phyloP scores from a whole-genome alignment of 2,888 invertebrate species.

The Carcina quercana region DNA sequence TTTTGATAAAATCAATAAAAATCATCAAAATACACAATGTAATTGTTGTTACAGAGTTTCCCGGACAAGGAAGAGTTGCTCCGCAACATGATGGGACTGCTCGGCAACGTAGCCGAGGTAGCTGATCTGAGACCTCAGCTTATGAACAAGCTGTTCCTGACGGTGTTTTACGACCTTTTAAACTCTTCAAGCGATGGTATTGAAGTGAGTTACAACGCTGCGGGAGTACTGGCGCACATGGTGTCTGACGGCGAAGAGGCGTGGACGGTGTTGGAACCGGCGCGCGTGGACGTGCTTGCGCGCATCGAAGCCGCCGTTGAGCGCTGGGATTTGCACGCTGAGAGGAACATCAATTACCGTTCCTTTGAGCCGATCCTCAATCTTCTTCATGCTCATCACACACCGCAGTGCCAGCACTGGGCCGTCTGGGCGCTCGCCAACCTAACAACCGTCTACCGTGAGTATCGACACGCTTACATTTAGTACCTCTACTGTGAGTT shows the following conservation, averaged over 20 bases:
- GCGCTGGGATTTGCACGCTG: conserved; percentile 90
- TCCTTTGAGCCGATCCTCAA: conserved; percentile 93
- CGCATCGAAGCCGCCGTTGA: conserved; percentile 88
- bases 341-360: conserved; percentile 96
- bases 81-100: conserved; percentile 97
- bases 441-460: conserved; percentile 93
- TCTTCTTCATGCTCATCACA: conserved; percentile 86
- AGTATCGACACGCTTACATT: too few species aligned
- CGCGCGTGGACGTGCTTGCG: conserved; percentile 80
- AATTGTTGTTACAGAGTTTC: conserved; percentile 78
- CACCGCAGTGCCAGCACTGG: conserved; percentile 96
- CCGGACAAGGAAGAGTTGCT: conserved; percentile 92
- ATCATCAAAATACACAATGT: too few species aligned
- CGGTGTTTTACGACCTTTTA: conserved; percentile 89
- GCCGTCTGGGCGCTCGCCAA: conserved; percentile 98
- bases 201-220: conserved; percentile 97
- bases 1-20: too few species aligned
- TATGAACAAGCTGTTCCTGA: conserved; percentile 89
- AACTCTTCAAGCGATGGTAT: conserved; percentile 93
- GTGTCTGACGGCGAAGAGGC: conserved; percentile 91
- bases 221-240: conserved; percentile 96
- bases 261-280: conserved; percentile 86
- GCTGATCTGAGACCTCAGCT: conserved; percentile 84
- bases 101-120: conserved; percentile 98
- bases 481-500: too few species aligned